Evolutionary conservation across 2,888 invertebrate genomes (phyloP).

Genomic region (Ectemnius cavifrons): DNA sequence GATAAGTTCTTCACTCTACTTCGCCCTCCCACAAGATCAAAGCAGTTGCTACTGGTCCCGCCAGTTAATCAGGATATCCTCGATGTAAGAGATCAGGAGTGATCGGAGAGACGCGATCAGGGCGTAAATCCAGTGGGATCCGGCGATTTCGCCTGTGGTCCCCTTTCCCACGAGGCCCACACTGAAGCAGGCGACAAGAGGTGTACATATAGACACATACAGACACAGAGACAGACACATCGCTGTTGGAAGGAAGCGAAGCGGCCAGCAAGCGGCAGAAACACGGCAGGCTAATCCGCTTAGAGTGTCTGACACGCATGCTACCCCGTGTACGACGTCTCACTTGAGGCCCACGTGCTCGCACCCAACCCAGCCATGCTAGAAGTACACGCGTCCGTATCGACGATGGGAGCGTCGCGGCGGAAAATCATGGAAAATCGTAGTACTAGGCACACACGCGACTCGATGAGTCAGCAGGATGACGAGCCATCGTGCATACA

Average conservation of each 20-base stretch:
- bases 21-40: conserved; percentile 1
- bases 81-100: conserved; percentile 13
- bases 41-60: not conserved
- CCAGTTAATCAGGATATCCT: conserved; percentile 5
- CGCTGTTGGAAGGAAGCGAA: conserved; percentile 24
- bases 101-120: conserved; percentile 19
- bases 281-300: conserved; percentile 59
- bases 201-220: not conserved
- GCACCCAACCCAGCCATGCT: conserved; percentile 2
- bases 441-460: conserved; percentile 44
- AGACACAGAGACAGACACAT: too few relatives aligned
- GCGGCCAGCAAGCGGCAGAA: conserved; percentile 3
- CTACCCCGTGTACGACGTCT: conserved; percentile 49
- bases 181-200: conserved; percentile 2
- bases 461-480: conserved; percentile 46
- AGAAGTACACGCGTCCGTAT: not conserved
- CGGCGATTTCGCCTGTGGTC: conserved; percentile 24
- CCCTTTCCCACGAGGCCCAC: conserved; percentile 56
- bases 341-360: conserved; percentile 43
- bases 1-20: too few relatives aligned
- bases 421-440: conserved; percentile 60
- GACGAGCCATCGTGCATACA: not conserved
- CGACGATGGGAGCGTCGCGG: conserved; percentile 35
- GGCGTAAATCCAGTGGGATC: conserved; percentile 20
- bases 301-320: conserved; percentile 61